These are phyloP conservation scores for Triops longicaudatus DNA, from an alignment of 1,140 invertebrate genomes.

Conservation along the genomic window DNA sequence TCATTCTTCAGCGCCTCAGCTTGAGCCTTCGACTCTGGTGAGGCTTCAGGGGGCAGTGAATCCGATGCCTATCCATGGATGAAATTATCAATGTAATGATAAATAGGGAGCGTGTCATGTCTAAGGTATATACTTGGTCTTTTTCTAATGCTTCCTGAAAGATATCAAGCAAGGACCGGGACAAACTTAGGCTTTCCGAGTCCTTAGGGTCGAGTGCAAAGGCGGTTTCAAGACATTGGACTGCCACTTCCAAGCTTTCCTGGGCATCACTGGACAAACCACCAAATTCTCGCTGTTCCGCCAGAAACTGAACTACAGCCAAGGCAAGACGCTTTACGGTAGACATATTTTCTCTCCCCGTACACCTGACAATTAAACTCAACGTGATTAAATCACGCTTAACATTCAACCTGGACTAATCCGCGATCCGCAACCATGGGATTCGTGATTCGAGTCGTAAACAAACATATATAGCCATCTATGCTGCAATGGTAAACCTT, in stretches of 20 bases:
- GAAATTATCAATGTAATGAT: not conserved
- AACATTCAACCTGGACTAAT: no score
- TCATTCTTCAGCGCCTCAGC: slow-evolving; percentile 70
- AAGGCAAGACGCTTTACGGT: slow-evolving; percentile 38
- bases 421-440: no score
- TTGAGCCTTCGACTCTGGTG: slow-evolving; percentile 48
- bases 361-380: no score
- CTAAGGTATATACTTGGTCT: slow-evolving; percentile 26
- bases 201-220: slow-evolving; percentile 50
- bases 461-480: no score
- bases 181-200: slow-evolving; percentile 32
- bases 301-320: slow-evolving; percentile 41
- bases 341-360: slow-evolving; percentile 33
- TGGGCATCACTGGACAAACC: slow-evolving; percentile 49
- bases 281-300: slow-evolving; percentile 37
- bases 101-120: not conserved
- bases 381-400: no score
- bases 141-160: slow-evolving; percentile 34
- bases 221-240: slow-evolving; percentile 75
- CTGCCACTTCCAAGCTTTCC: slow-evolving; percentile 73
- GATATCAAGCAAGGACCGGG: slow-evolving; percentile 34
- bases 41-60: slow-evolving; percentile 33
- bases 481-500: no score
- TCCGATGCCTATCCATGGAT: not conserved
- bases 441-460: no score